Evolutionary conservation across 2,113 vertebrate species (phyloP), one percentile per base, ranked within the genome.

Genomic region (Lagopus leucura): DNA sequence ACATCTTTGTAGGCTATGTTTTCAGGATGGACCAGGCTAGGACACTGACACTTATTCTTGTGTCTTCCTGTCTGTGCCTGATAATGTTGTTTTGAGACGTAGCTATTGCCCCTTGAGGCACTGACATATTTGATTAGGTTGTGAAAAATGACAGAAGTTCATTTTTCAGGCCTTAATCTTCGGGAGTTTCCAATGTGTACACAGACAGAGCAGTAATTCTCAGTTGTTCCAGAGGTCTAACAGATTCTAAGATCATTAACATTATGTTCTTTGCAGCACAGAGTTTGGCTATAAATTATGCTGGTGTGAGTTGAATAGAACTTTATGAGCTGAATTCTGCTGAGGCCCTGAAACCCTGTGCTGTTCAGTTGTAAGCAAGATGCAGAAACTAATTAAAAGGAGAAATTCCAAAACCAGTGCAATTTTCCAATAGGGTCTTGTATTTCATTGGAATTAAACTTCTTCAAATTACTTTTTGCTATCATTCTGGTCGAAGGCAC

Each of bases 121-220:
- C n/a, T 86, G 73, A 70, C 82, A 34, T 50, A 64, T 92, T 96
- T 94, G 82, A 94, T 76, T 70, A 83, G 58, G 82, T 86, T 77
- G 87, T 88, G 77, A 67, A 95, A 89, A 71, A 71, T 90, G 88
- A 89, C 81, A 72, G 54, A 82, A 71, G 27, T 72, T 65, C 52
- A 79, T 82, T 95, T 97, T 95, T 89, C 43, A 94, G 82, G 47
- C 52, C 90, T 96, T 83, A 89, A 84, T 96, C 74, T 84, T 90
- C 89, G 86, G 91, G 73, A 91, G 34, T 67, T 96, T 89, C 86
- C 88, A 92, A 10, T 19, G 64, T 66, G 27, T 87, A 36, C 9
- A 40, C 85, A 48, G 78, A 45, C 76, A 63, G 88, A 93, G 76
- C 38, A 92, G 40, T 96, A 94, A 94, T 88, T 96, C 90, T 97